Evolutionary conservation across 2,113 vertebrate species (phyloP).

Genomic region (Dermatemys mawii): DNA sequence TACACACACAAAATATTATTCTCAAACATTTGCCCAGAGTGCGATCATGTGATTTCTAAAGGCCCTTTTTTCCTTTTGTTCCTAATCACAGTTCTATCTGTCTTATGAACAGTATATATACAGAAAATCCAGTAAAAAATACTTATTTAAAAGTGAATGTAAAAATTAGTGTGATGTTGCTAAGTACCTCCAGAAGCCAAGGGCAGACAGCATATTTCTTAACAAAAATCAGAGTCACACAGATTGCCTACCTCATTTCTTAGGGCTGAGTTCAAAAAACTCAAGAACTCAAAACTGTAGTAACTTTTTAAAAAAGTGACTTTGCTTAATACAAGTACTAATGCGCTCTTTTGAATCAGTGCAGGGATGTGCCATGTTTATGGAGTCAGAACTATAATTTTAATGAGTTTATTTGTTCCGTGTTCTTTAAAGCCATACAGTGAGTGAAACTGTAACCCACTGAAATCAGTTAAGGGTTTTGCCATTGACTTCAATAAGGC

Average conservation of each 20-base stretch:
- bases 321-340: neutral
- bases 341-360: neutral
- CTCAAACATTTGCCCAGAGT: neutral
- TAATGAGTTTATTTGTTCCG: neutral
- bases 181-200: neutral
- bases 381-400: neutral
- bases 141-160: neutral
- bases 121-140: neutral
- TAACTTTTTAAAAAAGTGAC: neutral
- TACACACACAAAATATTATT: neutral
- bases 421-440: neutral
- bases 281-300: neutral
- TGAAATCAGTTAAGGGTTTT: neutral
- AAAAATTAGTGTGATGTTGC: neutral
- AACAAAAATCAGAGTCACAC: neutral
- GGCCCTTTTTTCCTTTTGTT: neutral
- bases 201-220: neutral
- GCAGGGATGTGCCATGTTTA: neutral
- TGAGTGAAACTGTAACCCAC: neutral
- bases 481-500: neutral
- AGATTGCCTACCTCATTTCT: neutral
- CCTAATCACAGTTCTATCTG: neutral
- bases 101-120: neutral
- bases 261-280: neutral
- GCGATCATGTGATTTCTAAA: neutral